Conservation (phyloP, 1,140 invertebrate species). For the Nephotettix cincticeps region DNA sequence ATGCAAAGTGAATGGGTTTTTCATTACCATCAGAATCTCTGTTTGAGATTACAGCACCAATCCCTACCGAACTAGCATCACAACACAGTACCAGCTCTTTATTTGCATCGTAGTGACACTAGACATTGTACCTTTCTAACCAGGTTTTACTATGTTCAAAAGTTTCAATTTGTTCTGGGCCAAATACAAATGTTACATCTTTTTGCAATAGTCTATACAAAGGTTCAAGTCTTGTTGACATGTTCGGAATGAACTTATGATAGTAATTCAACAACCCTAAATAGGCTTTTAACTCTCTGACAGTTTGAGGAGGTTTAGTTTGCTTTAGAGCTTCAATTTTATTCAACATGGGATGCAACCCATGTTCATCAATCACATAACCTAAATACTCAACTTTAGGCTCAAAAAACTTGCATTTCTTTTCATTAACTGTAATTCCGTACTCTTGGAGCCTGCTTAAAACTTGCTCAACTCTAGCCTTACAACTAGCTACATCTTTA, state of each 20-base stretch:
- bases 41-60: neutral
- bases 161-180: too few species aligned
- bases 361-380: slow-evolving; percentile 3
- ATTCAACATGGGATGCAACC: neutral
- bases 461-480: neutral
- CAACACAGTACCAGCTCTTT: neutral
- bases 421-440: neutral
- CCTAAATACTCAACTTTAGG: neutral
- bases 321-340: neutral
- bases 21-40: neutral
- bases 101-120: slow-evolving; percentile 40
- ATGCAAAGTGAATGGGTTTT: neutral
- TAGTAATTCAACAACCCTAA: slow-evolving; percentile 21
- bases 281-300: neutral
- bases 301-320: neutral
- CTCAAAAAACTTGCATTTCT: slow-evolving; percentile 1
- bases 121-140: slow-evolving; percentile 31
- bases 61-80: neutral
- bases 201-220: too few species aligned
- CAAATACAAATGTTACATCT: too few species aligned
- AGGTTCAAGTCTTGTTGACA: too few species aligned
- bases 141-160: too few species aligned
- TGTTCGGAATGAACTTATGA: slow-evolving; percentile 19
- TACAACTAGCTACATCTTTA: too few species aligned
- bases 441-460: neutral